phyloP scores from a whole-genome alignment of 1,140 invertebrate genomes.

The Apis laboriosa region DNA sequence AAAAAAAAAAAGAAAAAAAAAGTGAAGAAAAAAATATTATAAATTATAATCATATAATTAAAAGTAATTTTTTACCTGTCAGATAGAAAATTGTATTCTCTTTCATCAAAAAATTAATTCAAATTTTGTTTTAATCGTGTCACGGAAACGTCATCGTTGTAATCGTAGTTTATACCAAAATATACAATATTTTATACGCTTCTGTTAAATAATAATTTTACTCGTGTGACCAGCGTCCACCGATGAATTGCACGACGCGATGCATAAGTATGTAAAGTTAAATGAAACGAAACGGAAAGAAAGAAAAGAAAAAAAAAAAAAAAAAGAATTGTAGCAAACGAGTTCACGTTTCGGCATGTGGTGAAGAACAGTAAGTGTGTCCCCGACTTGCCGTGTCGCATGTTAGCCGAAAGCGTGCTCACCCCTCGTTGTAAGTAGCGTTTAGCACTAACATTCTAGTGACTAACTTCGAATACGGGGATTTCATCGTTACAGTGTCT shows the following conservation, averaged over 20 bases:
- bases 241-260: background rate
- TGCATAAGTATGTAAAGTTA: background rate
- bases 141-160: background rate
- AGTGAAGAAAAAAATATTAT: background rate
- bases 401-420: conserved; percentile 72
- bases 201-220: background rate
- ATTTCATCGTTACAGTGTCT: background rate
- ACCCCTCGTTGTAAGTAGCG: conserved; percentile 77
- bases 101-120: background rate
- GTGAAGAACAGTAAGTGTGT: conserved; percentile 55
- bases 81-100: background rate
- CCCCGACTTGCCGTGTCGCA: conserved; percentile 67
- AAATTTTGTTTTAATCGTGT: background rate
- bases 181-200: background rate
- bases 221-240: background rate
- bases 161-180: background rate
- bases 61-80: background rate
- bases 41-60: background rate
- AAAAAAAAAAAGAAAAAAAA: background rate
- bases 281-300: background rate
- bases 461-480: conserved; percentile 65
- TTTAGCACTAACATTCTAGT: conserved; percentile 73
- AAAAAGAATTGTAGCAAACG: background rate
- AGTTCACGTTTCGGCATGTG: conserved; percentile 43
- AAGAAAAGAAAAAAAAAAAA: background rate